A percentile compares a stretch with the other conserved stretches of the same genome.
phyloP scores from a whole-genome alignment of 2,113 vertebrate species.

The Promerops cafer region DNA sequence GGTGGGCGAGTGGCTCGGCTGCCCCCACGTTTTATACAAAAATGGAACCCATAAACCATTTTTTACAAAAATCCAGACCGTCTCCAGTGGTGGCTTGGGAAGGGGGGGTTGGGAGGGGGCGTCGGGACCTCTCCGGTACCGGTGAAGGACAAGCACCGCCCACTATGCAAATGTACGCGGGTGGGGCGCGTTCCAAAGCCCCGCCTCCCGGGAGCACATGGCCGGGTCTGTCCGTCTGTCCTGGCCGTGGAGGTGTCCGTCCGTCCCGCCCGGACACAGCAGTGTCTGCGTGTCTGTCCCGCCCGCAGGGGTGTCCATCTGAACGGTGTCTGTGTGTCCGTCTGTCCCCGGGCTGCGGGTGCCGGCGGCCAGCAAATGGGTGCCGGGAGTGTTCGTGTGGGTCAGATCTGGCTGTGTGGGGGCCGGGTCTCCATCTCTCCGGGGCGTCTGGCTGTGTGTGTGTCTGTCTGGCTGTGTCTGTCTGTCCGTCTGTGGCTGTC shows the following conservation, averaged over 20 bases:
- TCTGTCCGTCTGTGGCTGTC: not conserved
- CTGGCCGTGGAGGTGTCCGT: not conserved
- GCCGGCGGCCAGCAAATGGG: no score
- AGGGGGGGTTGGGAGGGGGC: not conserved
- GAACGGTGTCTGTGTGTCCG: not conserved
- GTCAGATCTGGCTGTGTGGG: fast-evolving
- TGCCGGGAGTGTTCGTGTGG: not conserved
- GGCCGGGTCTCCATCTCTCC: not conserved
- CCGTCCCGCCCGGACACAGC: fast-evolving
- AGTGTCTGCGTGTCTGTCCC: no score
- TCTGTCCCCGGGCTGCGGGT: no score
- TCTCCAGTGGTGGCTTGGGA: not conserved
- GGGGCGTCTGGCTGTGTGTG: not conserved
- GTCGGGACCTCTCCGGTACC: no score
- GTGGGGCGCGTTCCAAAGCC: fast-evolving
- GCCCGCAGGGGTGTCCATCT: not conserved
- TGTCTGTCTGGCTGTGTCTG: not conserved
- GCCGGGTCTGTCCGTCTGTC: not conserved
- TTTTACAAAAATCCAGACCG: constrained; percentile 71
- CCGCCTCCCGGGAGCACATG: not conserved
- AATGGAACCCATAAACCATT: constrained; percentile 88
- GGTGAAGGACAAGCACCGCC: not conserved
- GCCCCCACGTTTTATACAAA: constrained; percentile 92
- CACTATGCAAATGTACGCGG: fast-evolving
- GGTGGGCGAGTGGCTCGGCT: constrained; percentile 54